Conservation (phyloP, 2,797 vertebrate genomes). For the Prunella strophiata region DNA sequence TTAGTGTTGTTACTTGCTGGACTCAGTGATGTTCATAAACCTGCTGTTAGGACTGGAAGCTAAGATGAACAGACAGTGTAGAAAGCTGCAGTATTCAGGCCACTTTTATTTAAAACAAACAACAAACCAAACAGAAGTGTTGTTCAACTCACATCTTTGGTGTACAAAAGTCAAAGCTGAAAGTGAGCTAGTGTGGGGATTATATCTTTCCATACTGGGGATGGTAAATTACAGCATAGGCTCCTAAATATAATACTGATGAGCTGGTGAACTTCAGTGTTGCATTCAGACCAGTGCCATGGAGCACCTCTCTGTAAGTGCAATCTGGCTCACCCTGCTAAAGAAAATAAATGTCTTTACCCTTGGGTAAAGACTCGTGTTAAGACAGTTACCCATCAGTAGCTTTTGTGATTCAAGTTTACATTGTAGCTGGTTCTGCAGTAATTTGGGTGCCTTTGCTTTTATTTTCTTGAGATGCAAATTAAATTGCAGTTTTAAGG, state of each 20-base stretch:
- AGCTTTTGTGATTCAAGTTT: not conserved
- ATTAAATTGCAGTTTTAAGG: not conserved
- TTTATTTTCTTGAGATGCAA: not conserved
- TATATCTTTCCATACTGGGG: not conserved
- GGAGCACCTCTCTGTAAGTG: not conserved
- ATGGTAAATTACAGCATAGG: not conserved
- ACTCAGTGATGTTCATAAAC: not conserved
- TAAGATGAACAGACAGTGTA: not conserved
- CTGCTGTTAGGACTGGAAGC: not conserved
- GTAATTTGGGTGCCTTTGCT: not conserved
- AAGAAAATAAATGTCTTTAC: not conserved
- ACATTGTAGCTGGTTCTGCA: not conserved
- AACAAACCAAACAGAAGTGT: not conserved
- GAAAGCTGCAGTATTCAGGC: not conserved
- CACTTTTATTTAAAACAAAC: not conserved
- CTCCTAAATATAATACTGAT: not conserved
- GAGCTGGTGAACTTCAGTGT: not conserved
- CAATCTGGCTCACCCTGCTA: not conserved
- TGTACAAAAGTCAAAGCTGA: not conserved
- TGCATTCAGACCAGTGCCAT: not conserved
- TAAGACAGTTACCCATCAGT: not conserved
- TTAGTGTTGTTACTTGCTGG: not conserved
- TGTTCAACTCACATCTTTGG: not conserved
- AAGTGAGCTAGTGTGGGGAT: not conserved
- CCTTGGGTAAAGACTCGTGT: not conserved